Evolutionary conservation across 2,888 invertebrate genomes (phyloP).

Genomic region (Meteorus cinctellus): DNA sequence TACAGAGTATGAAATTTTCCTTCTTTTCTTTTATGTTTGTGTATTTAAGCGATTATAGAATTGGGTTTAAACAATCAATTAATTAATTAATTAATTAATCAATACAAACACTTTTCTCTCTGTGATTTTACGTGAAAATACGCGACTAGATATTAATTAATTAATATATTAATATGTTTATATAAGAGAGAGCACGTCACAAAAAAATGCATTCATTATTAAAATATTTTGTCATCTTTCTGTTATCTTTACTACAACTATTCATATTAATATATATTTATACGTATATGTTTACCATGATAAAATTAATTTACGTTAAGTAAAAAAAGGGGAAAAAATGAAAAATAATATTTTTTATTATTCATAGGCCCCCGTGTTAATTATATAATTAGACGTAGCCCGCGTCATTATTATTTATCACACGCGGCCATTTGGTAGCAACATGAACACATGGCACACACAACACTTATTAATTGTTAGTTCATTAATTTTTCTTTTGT

Average conservation of each 20-base stretch:
- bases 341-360: conserved; percentile 40
- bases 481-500: conserved; percentile 7
- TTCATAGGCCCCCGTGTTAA: conserved; percentile 49
- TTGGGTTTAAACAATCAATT: too few species aligned
- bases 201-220: conserved; percentile 48
- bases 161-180: not conserved
- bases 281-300: not conserved
- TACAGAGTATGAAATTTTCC: too few species aligned
- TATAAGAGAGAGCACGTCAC: not conserved
- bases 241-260: not conserved
- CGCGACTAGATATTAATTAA: not conserved
- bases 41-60: too few species aligned
- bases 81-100: too few species aligned
- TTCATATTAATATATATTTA: conserved; percentile 49
- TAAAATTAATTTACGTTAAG: conserved; percentile 5
- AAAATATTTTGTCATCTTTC: conserved; percentile 67
- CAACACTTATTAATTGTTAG: conserved; percentile 35
- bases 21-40: too few species aligned
- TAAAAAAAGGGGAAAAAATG: conserved; percentile 42
- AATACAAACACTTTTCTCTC: conserved; percentile 36
- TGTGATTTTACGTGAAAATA: conserved; percentile 48
- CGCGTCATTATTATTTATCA: conserved; percentile 51
- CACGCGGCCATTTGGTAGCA: conserved; percentile 49
- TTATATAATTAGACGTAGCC: conserved; percentile 56
- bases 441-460: conserved; percentile 59